Base-by-base conservation (phyloP, 2,797 vertebrate species). In the Balearica regulorum region DNA sequence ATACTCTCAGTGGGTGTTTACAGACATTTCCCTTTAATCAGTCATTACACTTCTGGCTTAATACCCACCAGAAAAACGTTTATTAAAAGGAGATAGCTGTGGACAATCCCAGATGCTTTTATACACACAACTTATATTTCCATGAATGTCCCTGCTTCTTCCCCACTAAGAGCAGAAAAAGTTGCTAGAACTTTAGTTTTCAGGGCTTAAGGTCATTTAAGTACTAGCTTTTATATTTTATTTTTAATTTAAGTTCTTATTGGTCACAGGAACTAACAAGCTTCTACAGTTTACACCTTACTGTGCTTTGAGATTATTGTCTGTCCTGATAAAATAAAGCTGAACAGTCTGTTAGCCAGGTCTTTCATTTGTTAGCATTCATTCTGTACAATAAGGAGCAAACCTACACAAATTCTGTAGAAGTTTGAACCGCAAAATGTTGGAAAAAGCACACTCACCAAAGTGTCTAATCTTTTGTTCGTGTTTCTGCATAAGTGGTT, bases 401-500 rank as follows among this genome's bases (percentile, higher is more conserved):
- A 78, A 88, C 25, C 60, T 83, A 75, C n/a, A 83, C 6, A 54
- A 83, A 78, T n/a, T 76, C 49, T 20, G 24, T 13, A 77, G 3
- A 29, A 73, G 21, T 29, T 5, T 48, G 9, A 83, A 66, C 19
- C 18, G 37, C 16, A 68, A 73, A 80, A 48, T 29, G 2, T 4
- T 72, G 72, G n/a, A 65, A 95, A 77, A 75, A 84, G 46, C 8
- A 58, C 35, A 98, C 99, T 98, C 97, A 99, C 99, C 99, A 43
- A 99, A 99, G 98, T 99, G 98, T 95, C 98, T 98, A 87, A 99
- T 98, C 91, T 99, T 99, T 96, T 98, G 98, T 91, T 99, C 99
- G 75, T 99, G 98, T 94, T 98, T 99, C 93, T 99, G 98, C 76
- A 99, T 98, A 97, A 99, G 98, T 33, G 98, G 98, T 97, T 98